Percentiles rank a stretch among this genome's conserved stretches.
Conservation (phyloP, 2,888 invertebrate species). For the Stenichneumon culpator region DNA sequence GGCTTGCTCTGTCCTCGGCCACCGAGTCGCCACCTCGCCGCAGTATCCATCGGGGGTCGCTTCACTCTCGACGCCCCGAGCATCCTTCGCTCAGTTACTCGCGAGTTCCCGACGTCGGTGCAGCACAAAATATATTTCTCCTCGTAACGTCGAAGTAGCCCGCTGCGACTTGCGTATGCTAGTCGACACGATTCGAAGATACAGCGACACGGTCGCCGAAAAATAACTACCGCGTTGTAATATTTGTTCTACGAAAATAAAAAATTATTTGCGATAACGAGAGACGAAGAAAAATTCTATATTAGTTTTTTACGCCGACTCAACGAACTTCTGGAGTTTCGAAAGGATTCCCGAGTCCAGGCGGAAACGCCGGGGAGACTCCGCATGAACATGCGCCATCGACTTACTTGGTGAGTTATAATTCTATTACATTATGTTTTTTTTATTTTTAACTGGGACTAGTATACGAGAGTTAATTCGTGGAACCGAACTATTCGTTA, state of each 20-base stretch:
- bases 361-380: conserved; percentile 58
- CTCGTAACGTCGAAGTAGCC: conserved; percentile 69
- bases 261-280: background rate
- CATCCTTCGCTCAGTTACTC: conserved; percentile 67
- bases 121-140: conserved; percentile 62
- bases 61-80: conserved; percentile 75
- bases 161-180: conserved; percentile 36
- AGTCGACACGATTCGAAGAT: conserved; percentile 7
- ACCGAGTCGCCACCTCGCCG: conserved; percentile 71
- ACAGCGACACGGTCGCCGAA: background rate
- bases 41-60: conserved; percentile 79
- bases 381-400: conserved; percentile 75
- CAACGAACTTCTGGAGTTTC: conserved; percentile 26
- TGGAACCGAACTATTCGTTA: conserved; percentile 25
- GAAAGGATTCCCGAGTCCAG: conserved; percentile 38
- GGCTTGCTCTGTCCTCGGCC: conserved; percentile 37
- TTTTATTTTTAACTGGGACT: background rate
- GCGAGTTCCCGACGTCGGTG: conserved; percentile 68
- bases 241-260: background rate
- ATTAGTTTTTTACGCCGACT: conserved; percentile 16
- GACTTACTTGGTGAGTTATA: conserved; percentile 75
- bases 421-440: background rate
- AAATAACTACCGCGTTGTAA: background rate
- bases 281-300: background rate
- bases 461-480: background rate